Evolutionary conservation across 2,113 vertebrate species (phyloP).

Genomic region (Cheilinus undulatus): DNA sequence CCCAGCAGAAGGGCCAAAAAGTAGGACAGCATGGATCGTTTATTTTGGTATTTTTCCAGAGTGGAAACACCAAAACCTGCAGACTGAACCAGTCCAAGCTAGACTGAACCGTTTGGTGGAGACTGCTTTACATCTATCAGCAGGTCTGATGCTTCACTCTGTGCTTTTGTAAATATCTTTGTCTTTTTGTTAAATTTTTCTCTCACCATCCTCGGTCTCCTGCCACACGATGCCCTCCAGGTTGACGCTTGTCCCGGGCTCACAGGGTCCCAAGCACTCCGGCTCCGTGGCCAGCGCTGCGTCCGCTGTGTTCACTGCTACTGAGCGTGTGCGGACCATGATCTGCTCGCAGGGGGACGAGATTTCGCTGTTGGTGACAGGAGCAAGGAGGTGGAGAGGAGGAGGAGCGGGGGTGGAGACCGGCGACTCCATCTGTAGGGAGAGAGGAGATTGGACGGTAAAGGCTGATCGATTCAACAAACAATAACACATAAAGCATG

Average conservation of each 20-base stretch:
- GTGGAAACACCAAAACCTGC: too few species aligned
- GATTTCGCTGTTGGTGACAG: slow-evolving; percentile 84
- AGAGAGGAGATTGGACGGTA: background rate
- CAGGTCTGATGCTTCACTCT: too few species aligned
- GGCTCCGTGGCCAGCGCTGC: slow-evolving; percentile 93
- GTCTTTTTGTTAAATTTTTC: too few species aligned
- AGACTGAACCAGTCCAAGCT: too few species aligned
- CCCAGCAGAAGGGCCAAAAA: too few species aligned
- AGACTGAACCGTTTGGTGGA: too few species aligned
- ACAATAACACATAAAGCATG: too few species aligned
- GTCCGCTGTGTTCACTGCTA: slow-evolving; percentile 95
- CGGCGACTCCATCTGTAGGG: slow-evolving; percentile 89
- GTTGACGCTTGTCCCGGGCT: slow-evolving; percentile 97
- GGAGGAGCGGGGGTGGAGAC: slow-evolving; percentile 58
- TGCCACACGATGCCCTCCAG: slow-evolving; percentile 99
- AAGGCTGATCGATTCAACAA: too few species aligned
- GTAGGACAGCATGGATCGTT: too few species aligned
- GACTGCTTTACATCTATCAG: too few species aligned
- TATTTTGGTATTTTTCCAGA: too few species aligned
- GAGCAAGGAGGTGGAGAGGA: slow-evolving; percentile 64
- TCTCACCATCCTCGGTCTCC: slow-evolving; percentile 95
- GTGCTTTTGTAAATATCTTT: too few species aligned
- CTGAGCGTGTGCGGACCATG: slow-evolving; percentile 96
- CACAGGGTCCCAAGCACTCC: slow-evolving; percentile 95
- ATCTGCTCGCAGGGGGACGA: slow-evolving; percentile 97